Evolutionary conservation across 1,140 invertebrate species (phyloP).

Genomic region (Zelostemma sp.): DNA sequence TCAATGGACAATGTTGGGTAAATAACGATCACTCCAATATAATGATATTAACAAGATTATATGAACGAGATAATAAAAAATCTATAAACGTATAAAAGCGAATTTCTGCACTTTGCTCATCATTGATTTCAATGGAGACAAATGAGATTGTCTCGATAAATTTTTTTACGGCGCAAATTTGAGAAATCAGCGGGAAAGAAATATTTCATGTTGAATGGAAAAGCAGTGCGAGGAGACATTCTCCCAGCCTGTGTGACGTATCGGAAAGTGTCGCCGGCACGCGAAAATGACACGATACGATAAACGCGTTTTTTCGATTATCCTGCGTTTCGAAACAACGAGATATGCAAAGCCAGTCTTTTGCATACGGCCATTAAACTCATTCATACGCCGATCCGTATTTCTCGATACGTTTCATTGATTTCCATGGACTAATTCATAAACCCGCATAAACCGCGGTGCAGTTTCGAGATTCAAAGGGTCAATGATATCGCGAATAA

Average conservation of each 20-base stretch:
- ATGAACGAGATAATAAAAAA: too few species aligned
- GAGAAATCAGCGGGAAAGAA: constrained; percentile 16
- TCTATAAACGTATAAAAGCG: too few species aligned
- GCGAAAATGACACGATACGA: constrained; percentile 17
- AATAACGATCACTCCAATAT: too few species aligned
- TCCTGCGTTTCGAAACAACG: constrained; percentile 27
- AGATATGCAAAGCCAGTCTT: constrained; percentile 24
- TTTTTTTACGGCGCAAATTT: too few species aligned
- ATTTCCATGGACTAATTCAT: constrained; percentile 24
- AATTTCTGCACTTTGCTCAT: too few species aligned
- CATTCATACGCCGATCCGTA: constrained; percentile 17
- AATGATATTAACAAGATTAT: too few species aligned
- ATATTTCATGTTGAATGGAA: constrained; percentile 15
- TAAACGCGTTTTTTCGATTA: constrained; percentile 44
- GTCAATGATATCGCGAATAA: background rate
- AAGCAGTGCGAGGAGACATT: too few species aligned
- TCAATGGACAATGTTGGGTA: too few species aligned
- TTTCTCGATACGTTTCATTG: constrained; percentile 16
- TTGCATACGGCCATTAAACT: constrained; percentile 42
- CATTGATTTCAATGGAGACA: too few species aligned
- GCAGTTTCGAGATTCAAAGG: constrained; percentile 15
- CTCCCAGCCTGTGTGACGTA: too few species aligned
- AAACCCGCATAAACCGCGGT: constrained; percentile 20
- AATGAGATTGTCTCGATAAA: too few species aligned
- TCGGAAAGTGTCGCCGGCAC: constrained; percentile 18